Conservation (phyloP, 2,888 invertebrate species). For the Hyposoter didymator region DNA sequence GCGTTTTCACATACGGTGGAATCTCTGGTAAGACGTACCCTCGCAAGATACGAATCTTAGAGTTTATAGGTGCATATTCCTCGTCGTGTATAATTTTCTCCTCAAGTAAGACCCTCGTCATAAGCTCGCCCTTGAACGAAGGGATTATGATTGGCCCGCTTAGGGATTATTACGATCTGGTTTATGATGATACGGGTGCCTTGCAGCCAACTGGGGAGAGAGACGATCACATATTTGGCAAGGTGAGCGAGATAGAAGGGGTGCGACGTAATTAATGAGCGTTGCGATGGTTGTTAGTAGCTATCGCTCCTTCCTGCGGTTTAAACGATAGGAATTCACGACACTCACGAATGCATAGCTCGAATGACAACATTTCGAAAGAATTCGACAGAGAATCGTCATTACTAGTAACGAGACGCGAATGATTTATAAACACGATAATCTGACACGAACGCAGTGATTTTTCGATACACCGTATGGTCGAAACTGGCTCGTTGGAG, state of each 20-base stretch:
- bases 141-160: constrained; percentile 5
- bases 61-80: constrained; percentile 15
- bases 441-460: neutral
- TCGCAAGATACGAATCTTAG: neutral
- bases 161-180: constrained; percentile 18
- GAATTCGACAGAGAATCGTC: neutral
- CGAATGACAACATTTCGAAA: neutral
- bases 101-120: neutral
- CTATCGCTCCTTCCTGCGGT: no score
- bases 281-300: neutral
- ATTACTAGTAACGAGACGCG: neutral
- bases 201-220: neutral
- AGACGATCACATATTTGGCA: neutral
- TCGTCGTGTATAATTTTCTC: constrained; percentile 18
- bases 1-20: neutral
- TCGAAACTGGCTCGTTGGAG: neutral
- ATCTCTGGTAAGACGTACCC: constrained; percentile 2
- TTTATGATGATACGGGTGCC: constrained; percentile 11
- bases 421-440: constrained; percentile 18
- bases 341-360: neutral
- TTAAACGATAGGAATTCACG: neutral
- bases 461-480: constrained; percentile 16
- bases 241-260: neutral
- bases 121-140: neutral
- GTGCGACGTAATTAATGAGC: constrained; percentile 9